phyloP scores from a whole-genome alignment of 2,797 vertebrate species.

The Aldrovandia affinis region DNA sequence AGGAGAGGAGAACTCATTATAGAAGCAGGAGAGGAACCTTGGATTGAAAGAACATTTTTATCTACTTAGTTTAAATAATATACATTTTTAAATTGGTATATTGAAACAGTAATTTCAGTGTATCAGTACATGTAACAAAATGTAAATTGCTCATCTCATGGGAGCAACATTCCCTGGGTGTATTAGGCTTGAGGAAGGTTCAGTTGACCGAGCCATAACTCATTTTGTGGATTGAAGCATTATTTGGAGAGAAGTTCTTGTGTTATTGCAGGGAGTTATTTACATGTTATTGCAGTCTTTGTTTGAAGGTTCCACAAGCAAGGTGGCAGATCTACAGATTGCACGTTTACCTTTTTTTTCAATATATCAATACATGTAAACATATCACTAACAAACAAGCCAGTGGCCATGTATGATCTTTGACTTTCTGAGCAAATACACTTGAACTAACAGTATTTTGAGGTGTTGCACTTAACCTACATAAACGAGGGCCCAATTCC shows the following conservation, averaged over 20 bases:
- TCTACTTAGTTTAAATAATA: not conserved
- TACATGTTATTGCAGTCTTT: too few species aligned
- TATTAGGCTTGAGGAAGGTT: too few species aligned
- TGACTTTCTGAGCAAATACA: not conserved
- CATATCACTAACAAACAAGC: not conserved
- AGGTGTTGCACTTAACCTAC: too few species aligned
- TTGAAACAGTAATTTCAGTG: not conserved
- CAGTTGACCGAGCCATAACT: too few species aligned
- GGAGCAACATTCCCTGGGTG: too few species aligned
- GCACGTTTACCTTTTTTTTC: too few species aligned
- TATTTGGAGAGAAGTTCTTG: too few species aligned
- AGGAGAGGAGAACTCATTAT: conserved; percentile 16
- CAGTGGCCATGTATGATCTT: not conserved
- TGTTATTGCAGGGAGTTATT: too few species aligned
- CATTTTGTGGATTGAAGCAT: too few species aligned
- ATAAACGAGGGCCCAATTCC: not conserved
- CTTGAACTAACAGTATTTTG: not conserved
- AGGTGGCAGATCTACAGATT: too few species aligned
- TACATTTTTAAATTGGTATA: not conserved
- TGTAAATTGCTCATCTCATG: too few species aligned
- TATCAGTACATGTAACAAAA: not conserved
- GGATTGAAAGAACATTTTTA: not conserved
- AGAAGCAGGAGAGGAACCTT: not conserved
- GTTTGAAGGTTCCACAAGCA: too few species aligned
- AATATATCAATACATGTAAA: not conserved